Base-by-base conservation (phyloP, 2,113 vertebrate genomes). In the Nycticryphes semicollaris region DNA sequence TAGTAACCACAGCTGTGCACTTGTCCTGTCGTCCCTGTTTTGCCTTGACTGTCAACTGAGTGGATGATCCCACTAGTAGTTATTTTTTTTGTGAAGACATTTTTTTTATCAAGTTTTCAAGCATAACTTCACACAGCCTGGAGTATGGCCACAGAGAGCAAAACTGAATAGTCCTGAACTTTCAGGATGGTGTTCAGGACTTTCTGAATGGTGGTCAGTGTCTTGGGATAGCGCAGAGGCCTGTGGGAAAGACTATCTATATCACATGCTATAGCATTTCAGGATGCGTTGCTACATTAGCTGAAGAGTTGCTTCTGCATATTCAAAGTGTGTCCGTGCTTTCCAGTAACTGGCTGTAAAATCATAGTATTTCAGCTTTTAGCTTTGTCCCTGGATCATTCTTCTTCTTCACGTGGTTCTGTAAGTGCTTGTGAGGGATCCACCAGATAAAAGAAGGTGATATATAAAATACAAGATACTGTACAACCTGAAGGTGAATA, bases 401-500 rank as follows among this genome's bases (percentile, higher is more conserved):
- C 39, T 25, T 78, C 54, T 70, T 41, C 54, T 79, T 84, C 37
- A 10, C 21, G 75, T 70, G 31, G 43, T 78, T 88, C 60, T 77
- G 27, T 54, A 79, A 87, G 37, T 48, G 31, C 62, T 64, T 50
- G 21, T 48, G 66, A 84, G 68, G 35, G 56, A 84, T 83, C 73
- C 68, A 48, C 37, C 80, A 77, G 72, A 72, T 68, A 66, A 83
- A 86, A 60, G 72, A n/a, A 41, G 45, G 35, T 87, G 80, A 68
- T 87, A 60, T 7, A 73, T 82, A 77, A 95, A 95, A 94, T 76
- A 35, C 22, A 93, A 60, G 84, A 45, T 93, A 91, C 56, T 72
- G 77, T 89, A 51, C 47, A 62, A 76, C 66, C 74, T 3, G 1
- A 66, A 92, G 67, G 89, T 96, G 91, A 96, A 57, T 82, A 85